A percentile compares a stretch with the other conserved stretches of the same genome.
phyloP scores from a whole-genome alignment of 2,797 vertebrate species.

The Tiaroga cobitis region DNA sequence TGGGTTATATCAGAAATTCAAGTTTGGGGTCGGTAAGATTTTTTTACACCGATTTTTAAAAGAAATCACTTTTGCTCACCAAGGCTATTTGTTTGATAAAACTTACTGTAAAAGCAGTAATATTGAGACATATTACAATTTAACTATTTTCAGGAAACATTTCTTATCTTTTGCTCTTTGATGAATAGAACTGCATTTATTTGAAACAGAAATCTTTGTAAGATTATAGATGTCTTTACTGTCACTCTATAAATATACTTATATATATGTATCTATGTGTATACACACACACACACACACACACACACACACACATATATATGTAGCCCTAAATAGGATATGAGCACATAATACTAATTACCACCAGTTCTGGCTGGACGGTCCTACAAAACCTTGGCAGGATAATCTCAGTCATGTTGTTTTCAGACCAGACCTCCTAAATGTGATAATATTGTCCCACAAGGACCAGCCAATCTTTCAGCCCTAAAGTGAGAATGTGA shows the following conservation, averaged over 20 bases:
- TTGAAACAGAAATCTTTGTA: no score
- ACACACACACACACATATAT: no score
- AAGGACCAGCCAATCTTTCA: conserved; percentile 46
- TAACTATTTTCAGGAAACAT: background rate
- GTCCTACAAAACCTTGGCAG: conserved; percentile 25
- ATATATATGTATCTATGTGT: no score
- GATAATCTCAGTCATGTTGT: conserved; percentile 47
- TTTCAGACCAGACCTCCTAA: conserved; percentile 40
- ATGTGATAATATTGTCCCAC: conserved; percentile 47
- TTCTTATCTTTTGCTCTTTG: background rate
- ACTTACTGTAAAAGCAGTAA: background rate
- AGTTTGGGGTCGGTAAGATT: background rate
- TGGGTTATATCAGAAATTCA: conserved; percentile 47
- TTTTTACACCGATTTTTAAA: background rate
- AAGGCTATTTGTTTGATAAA: background rate
- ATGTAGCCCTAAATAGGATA: background rate
- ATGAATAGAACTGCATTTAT: no score
- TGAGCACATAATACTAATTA: background rate
- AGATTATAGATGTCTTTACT: no score
- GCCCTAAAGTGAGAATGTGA: conserved; percentile 37
- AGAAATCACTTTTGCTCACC: background rate
- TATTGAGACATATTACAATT: background rate
- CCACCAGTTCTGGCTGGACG: background rate
- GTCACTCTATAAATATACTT: no score
- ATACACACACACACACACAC: no score